Base-by-base conservation (phyloP, 2,113 vertebrate genomes). In the Atrichornis clamosus region DNA sequence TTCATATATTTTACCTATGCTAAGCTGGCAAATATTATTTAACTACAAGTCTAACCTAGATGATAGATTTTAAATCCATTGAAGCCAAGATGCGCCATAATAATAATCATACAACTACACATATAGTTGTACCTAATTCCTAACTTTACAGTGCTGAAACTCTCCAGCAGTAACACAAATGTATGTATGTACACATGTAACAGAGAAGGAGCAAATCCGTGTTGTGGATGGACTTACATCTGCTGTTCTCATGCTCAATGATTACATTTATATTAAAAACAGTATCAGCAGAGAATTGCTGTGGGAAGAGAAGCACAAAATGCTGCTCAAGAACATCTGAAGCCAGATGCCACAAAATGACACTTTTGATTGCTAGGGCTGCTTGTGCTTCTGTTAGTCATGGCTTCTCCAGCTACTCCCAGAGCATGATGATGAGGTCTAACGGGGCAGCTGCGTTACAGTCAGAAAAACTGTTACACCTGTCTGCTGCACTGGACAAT, bases 381-480 rank as follows among this genome's bases (percentile, higher is more conserved):
- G 80, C 77, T 93, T 96, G 70, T 91, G 91, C 92, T 94, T 93
- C 72, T 83, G 18, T 47, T 67, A 70, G 72, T 58, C 20, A 41
- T 23, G 60, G 63, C 87, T 92, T 44, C 78, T 86, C 33, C 60
- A 58, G 87, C 58, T 86, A 30, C 52, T 68, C 72, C 21, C 3
- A 7, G 69, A 87, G 52, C 18, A 8, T 7, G 72, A 56, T 12
- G 42, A 63, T 27, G 62, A 92, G 50, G 53, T 74, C 35, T 63
- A 83, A 78, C 0, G 3, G 49, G 44, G 26, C 80, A 75, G 84
- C 64, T 89, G 68, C 11, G 1, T 9, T 58, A 68, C 77, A 92
- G 67, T 67, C 53, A 69, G 26, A 58, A 52, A 75, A 95, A 91
- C 88, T 74, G 46, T 59, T 58, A 47, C 2, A 53, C 5, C 5